These are phyloP conservation scores for Schrankia costaestrigalis DNA, from an alignment of 2,888 invertebrate genomes.

Conservation along the genomic window DNA sequence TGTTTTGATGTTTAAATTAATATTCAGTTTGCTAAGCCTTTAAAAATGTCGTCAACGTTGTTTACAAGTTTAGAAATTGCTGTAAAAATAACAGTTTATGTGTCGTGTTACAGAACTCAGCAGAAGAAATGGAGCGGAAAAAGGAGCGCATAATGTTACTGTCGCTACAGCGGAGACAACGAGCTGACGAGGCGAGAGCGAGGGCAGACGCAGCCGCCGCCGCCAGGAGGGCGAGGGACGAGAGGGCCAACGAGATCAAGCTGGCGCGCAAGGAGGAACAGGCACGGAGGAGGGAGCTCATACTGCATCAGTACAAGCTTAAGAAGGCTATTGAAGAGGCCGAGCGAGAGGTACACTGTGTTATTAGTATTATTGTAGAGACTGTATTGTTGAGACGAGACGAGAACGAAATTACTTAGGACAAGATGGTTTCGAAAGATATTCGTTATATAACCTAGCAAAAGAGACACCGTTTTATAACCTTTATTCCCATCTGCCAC, in stretches of 20 bases:
- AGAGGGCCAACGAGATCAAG: slow-evolving; percentile 87
- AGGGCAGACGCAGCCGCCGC: slow-evolving; percentile 86
- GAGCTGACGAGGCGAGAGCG: slow-evolving; percentile 92
- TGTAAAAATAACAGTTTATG: too few relatives aligned
- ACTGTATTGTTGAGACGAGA: too few relatives aligned
- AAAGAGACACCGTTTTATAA: too few relatives aligned
- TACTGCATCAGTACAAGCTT: slow-evolving; percentile 95
- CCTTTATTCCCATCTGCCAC: too few relatives aligned
- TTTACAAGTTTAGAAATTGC: too few relatives aligned
- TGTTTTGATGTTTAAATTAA: neutral
- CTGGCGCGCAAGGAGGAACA: slow-evolving; percentile 90
- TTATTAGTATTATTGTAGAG: too few relatives aligned
- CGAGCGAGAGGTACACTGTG: slow-evolving; percentile 85
- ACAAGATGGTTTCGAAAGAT: too few relatives aligned
- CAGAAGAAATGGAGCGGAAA: slow-evolving; percentile 95
- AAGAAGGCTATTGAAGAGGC: slow-evolving; percentile 97
- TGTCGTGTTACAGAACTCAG: slow-evolving; percentile 83
- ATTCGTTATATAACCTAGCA: too few relatives aligned
- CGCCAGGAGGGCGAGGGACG: slow-evolving; percentile 87
- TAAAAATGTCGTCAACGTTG: too few relatives aligned
- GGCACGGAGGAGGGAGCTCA: slow-evolving; percentile 90
- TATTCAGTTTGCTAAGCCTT: neutral
- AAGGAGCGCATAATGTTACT: slow-evolving; percentile 95
- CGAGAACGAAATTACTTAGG: too few relatives aligned
- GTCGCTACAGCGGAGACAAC: slow-evolving; percentile 93